A percentile compares a stretch with the other conserved stretches of the same genome.
Evolutionary conservation across 2,888 invertebrate genomes (phyloP).

Genomic region (Blera fallax): DNA sequence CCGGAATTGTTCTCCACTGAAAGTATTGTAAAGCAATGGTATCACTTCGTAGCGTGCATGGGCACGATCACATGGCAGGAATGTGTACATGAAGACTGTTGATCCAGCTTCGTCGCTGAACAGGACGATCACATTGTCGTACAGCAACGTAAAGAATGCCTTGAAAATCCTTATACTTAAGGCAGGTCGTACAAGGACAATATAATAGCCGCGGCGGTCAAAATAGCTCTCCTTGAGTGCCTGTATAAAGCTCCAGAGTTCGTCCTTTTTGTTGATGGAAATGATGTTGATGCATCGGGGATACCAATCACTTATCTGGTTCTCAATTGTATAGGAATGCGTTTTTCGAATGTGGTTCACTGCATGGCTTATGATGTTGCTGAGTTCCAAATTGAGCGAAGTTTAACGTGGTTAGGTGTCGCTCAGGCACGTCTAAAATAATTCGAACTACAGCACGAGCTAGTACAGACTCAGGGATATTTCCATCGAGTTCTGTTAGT

Average conservation of each 20-base stretch:
- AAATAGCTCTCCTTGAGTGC: neutral
- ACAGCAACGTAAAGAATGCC: neutral
- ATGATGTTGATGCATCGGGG: neutral
- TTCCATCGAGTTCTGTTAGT: neutral
- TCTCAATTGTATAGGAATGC: neutral
- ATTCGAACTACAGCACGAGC: neutral
- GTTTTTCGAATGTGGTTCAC: neutral
- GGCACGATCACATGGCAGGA: no score
- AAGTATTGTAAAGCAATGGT: no score
- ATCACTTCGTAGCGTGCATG: no score
- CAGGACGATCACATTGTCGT: neutral
- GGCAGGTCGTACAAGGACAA: neutral
- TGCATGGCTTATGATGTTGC: neutral
- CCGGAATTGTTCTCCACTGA: no score
- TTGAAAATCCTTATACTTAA: neutral
- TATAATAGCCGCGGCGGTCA: neutral
- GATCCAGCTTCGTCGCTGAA: neutral
- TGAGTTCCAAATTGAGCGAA: neutral
- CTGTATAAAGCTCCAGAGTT: neutral
- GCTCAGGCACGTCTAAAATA: neutral
- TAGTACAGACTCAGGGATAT: neutral
- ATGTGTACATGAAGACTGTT: no score
- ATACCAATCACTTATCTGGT: neutral
- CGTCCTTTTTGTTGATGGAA: neutral
- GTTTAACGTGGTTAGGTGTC: neutral